Evolutionary conservation across 2,888 invertebrate genomes (phyloP).

Genomic region (Amiota mariae): DNA sequence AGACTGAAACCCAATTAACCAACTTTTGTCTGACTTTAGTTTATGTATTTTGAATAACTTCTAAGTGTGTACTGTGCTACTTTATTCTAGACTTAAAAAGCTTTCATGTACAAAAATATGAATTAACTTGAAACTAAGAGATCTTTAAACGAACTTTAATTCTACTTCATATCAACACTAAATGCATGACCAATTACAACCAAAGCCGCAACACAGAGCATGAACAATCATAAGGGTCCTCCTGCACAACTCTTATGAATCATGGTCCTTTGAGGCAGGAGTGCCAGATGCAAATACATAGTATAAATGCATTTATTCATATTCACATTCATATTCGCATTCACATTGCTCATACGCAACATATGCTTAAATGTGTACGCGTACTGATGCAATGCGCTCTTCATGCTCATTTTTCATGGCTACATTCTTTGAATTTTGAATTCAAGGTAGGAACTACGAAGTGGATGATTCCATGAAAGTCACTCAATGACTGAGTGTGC

Average conservation of each 20-base stretch:
- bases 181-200: conserved; percentile 1
- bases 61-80: too few species aligned
- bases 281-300: not conserved
- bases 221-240: not conserved
- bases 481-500: too few species aligned
- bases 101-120: conserved; percentile 43
- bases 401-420: conserved; percentile 17
- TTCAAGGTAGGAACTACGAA: not conserved
- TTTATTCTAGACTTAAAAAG: too few species aligned
- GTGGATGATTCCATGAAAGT: not conserved
- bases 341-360: conserved; percentile 2
- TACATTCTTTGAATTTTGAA: conserved; percentile 1
- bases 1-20: too few species aligned
- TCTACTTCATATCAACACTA: not conserved
- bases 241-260: not conserved
- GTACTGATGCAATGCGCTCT: not conserved
- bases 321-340: not conserved
- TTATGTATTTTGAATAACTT: too few species aligned
- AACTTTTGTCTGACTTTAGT: too few species aligned
- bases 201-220: not conserved
- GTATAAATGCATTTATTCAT: not conserved
- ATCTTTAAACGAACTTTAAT: conserved; percentile 37
- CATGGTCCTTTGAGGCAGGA: not conserved
- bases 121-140: conserved; percentile 49
- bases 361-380: not conserved